A percentile compares a stretch with the other conserved stretches of the same genome.
phyloP scores from a whole-genome alignment of 2,888 invertebrate genomes.

The Pterobdella sp. region DNA sequence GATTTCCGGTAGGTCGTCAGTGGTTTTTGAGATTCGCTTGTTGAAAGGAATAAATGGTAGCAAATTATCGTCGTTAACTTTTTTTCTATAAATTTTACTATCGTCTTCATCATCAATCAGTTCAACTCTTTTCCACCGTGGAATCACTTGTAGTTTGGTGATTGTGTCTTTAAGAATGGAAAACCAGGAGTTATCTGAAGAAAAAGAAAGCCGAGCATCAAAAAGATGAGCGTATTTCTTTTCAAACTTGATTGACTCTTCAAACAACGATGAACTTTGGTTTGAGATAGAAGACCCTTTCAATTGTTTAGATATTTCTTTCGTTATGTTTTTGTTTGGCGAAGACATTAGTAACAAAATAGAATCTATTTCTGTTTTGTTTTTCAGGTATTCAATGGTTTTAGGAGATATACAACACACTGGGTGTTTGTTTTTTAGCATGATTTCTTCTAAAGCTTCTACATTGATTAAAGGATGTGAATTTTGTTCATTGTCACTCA shows the following conservation, averaged over 20 bases:
- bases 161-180: conserved; percentile 37
- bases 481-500: background rate
- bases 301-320: conserved; percentile 20
- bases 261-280: conserved; percentile 34
- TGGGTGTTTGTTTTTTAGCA: conserved; percentile 35
- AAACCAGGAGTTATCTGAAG: conserved; percentile 35
- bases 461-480: conserved; percentile 28
- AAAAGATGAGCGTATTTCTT: conserved; percentile 34
- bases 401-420: conserved; percentile 37
- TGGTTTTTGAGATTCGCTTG: conserved; percentile 28
- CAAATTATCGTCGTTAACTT: background rate
- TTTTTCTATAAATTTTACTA: too few relatives aligned
- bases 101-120: conserved; percentile 3
- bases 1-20: conserved; percentile 31
- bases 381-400: conserved; percentile 32
- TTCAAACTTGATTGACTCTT: conserved; percentile 37
- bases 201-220: conserved; percentile 37
- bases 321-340: conserved; percentile 35
- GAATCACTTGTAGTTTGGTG: conserved; percentile 35
- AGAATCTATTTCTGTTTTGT: conserved; percentile 35
- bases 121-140: conserved; percentile 33
- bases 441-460: conserved; percentile 30
- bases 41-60: background rate
- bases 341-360: conserved; percentile 38
- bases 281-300: conserved; percentile 32